Base-by-base conservation (phyloP, 2,113 vertebrate species). In the Ailuropoda melanoleuca region DNA sequence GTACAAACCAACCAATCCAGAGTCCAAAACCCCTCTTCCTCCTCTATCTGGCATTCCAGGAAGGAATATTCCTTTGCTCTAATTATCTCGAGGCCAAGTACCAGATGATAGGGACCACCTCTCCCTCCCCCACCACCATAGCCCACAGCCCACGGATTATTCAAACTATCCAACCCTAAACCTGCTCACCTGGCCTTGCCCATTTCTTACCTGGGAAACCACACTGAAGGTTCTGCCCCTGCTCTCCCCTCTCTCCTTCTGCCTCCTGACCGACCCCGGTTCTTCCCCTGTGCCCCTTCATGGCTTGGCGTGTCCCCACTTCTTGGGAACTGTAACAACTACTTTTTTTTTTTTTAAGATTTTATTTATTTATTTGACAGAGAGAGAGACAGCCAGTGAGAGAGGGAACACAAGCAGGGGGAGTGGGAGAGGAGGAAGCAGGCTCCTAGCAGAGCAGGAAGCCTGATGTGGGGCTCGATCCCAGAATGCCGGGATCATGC, bases 291-390 rank as follows among this genome's bases (percentile, higher is more conserved):
- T 55, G 74, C 17, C 3, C 46, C 21, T 50, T 62, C 31, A 31
- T 8, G 4, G 15, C 10, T 2, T 23, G 7, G 10, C 0, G 5
- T 11, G 31, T 7, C 43, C 46, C 21, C 37, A 43, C 26, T 2
- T 37, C 62, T 66, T 17, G 14, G 74, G 24, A 81, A 95, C 50
- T 56, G 37, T 19, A 64, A 81, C 55, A 75, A 93, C 70, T 13
- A 34, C 23, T 13, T 78, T 89, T 62, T 14, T 55, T 43, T 43
- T 43, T 43, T 43, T n/a, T n/a, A 43, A 43, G 43, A 43, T 43
- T 43, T 43, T 43, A 43, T 43, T 43, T 43, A 43, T 43, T 43
- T 43, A 43, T 43, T 43, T 43, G 43, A 43, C 43, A 43, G 43
- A 43, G 43, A 43, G 43, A 43, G 43, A 43, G 43, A 43, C 43